phyloP scores from a whole-genome alignment of 2,797 vertebrate species.

The Morus bassanus region DNA sequence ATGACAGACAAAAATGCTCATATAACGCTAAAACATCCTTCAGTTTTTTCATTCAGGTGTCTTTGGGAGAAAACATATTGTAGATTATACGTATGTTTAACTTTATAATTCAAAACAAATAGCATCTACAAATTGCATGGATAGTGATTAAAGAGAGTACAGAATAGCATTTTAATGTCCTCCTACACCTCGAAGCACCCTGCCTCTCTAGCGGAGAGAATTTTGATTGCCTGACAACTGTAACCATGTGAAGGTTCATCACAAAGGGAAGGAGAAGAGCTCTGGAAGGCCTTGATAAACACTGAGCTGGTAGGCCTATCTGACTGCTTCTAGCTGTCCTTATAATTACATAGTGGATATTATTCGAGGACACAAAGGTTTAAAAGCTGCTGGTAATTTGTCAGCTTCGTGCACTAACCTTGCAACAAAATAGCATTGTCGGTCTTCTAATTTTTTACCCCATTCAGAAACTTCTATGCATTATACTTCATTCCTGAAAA shows the following conservation, averaged over 20 bases:
- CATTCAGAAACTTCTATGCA: neutral
- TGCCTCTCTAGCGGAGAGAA: neutral
- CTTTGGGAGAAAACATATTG: neutral
- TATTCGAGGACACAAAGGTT: neutral
- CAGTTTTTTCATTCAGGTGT: neutral
- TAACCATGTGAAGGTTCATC: conserved; percentile 30
- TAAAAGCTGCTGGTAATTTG: neutral
- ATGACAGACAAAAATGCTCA: neutral
- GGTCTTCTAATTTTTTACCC: neutral
- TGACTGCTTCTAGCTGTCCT: neutral
- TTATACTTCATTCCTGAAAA: neutral
- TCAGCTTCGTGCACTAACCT: neutral
- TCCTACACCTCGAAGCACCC: neutral
- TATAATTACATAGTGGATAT: neutral
- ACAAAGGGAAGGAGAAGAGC: conserved; percentile 21
- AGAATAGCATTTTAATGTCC: neutral
- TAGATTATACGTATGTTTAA: neutral
- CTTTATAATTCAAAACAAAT: neutral
- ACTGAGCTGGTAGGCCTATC: neutral
- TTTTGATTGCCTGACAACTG: conserved; percentile 52
- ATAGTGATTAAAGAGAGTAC: neutral
- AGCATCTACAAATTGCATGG: neutral
- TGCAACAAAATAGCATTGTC: neutral
- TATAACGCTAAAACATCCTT: neutral
- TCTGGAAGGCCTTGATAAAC: conserved; percentile 19